Base-by-base conservation (phyloP, 2,888 invertebrate genomes). In the Saturnia japonica region DNA sequence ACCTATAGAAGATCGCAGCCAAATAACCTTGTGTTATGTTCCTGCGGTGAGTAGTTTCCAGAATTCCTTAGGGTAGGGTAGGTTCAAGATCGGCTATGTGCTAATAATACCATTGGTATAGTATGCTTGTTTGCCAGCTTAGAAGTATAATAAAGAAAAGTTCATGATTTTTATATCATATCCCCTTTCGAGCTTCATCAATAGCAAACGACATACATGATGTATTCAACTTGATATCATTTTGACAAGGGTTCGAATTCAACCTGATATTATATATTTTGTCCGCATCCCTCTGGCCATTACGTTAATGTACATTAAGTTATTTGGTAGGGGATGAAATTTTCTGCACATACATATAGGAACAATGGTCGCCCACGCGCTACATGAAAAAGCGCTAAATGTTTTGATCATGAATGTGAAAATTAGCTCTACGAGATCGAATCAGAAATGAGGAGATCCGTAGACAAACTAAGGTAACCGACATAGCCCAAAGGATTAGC, bases 241-340 rank as follows among this genome's bases (percentile, higher is more conserved):
- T 64, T 64, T 64, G 64, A 64, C 64, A 64, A 40, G 64, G 64
- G 68, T 54, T 25, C 1, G 11, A n/a, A 12, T 16, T 34, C 60
- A 40, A 28, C 60, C 71, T 3, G 71, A 72, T 72, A 74, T 47
- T 12, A 51, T 45, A 68, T 47, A 68, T 47, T n/a, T 9, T 6
- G 14, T 60, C 74, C 67, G 47, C 70, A 60, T 74, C 74, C 68
- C 54, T 68, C 47, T 25, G 28, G 25, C 64, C 40, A 64, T 64
- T 64, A 64, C 64, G 40, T 64, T 64, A 64, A 64, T 64, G 64
- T 51, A 68, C 68, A 68, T 40, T 47, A 47, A 70, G 66, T 70
- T 70, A 70, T 51, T 34, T 28, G 34, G 70, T 47, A 34, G 66
- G 62, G 54, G 40, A 51, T 45, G 70, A n/a, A 70, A 70, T 70